Conservation (phyloP, 2,113 vertebrate species). For the Solea solea region DNA sequence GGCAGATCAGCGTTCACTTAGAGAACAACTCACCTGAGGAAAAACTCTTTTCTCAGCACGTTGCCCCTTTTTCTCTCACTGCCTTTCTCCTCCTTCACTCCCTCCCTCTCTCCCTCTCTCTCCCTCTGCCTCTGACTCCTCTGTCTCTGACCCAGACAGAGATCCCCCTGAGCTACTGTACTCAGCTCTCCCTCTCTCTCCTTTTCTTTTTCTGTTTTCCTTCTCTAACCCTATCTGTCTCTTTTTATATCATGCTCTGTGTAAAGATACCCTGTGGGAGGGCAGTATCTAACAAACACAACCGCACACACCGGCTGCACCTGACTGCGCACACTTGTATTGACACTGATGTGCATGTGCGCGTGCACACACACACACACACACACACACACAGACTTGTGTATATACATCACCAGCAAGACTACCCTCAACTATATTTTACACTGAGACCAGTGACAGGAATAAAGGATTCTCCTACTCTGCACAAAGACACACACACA, state of each 20-base stretch:
- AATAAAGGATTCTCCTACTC: conserved; percentile 56
- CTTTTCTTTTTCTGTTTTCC: conserved; percentile 61
- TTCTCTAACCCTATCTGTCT: conserved; percentile 77
- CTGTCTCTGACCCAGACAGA: conserved; percentile 74
- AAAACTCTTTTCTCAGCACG: conserved; percentile 70
- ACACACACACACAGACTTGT: not conserved
- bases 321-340: conserved; percentile 20
- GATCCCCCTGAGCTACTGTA: conserved; percentile 71
- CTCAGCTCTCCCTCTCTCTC: conserved; percentile 57
- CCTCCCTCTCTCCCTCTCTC: conserved; percentile 14
- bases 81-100: conserved; percentile 42
- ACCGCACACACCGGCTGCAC: conserved; percentile 31
- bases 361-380: conserved; percentile 7
- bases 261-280: conserved; percentile 73
- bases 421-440: conserved; percentile 42
- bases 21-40: conserved; percentile 79
- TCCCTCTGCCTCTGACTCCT: conserved; percentile 38
- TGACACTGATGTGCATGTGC: conserved; percentile 33
- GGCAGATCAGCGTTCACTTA: conserved; percentile 77
- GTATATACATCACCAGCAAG: conserved; percentile 44
- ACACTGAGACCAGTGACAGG: conserved; percentile 43
- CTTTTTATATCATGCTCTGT: conserved; percentile 72
- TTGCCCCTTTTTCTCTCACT: conserved; percentile 49
- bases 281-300: conserved; percentile 61
- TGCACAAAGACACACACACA: conserved; percentile 26